Evolutionary conservation across 2,113 vertebrate genomes (phyloP), one percentile per base, ranked within the genome.

Genomic region (Glaucomys volans): DNA sequence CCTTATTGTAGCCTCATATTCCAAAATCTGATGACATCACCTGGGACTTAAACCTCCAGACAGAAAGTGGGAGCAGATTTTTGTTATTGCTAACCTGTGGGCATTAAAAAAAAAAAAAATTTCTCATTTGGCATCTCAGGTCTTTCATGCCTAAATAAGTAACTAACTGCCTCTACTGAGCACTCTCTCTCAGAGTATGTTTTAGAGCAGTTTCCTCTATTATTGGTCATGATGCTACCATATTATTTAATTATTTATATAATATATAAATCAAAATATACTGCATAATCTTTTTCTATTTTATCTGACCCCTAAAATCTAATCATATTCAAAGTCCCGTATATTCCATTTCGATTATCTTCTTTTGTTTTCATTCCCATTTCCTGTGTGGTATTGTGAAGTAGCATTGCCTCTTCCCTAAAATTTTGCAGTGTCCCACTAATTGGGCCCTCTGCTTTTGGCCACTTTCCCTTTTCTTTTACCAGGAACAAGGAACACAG

Each of bases 261-360:
- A 93, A 69, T 80, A 67, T 80, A 7, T 87, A 95, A 66, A 59
- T 80, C 12, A 91, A 90, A 91, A 74, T 40, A 62, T 59, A 72
- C 37, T 22, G 3, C 80, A 44, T 80, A 24, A 96, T 50, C 10
- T 86, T 88, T 59, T 22, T 59, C 57, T 62, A 62, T 62, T 62
- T 62, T 62, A 82, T 75, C 6, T 40, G 87, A 95, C 35, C 44
- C 16, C 11, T 26, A 5, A 64, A 44, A 64, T n/a, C 35, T n/a
- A 69, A 69, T 69, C 11, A 84, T 1, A 12, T 18, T 66, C 59
- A 5, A 93, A 87, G 22, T 28, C 32, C 17, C 10, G 35, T 71
- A 44, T 1, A 83, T 81, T 87, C 17, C 3, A 69, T 40, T 85
- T 75, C 28, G 22, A 57, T 74, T 67, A 87, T 10, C 24, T 71